phyloP scores from a whole-genome alignment of 2,797 vertebrate species.

The Labeo calbasu region DNA sequence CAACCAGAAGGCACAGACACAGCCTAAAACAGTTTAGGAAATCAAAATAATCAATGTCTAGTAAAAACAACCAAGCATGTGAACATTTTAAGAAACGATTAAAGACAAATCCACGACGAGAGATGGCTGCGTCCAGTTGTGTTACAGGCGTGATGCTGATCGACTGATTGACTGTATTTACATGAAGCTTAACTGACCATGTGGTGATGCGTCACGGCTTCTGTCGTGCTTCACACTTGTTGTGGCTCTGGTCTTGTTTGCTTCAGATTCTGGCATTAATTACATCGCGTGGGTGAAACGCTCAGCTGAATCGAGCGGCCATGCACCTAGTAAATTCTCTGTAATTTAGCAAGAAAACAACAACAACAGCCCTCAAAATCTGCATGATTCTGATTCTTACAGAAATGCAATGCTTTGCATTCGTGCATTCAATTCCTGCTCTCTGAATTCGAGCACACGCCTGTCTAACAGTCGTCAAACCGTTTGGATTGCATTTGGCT shows the following conservation, averaged over 20 bases:
- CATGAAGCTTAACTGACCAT: constrained; percentile 76
- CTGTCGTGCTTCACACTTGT: constrained; percentile 77
- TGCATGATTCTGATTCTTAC: neutral
- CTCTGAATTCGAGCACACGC: constrained; percentile 3
- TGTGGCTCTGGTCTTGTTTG: constrained; percentile 69
- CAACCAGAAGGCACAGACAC: neutral
- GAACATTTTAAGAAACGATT: neutral
- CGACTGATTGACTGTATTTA: constrained; percentile 68
- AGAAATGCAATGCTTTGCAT: neutral
- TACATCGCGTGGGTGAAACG: constrained; percentile 76
- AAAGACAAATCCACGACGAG: constrained; percentile 9
- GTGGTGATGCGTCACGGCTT: constrained; percentile 84
- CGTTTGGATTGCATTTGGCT: constrained; percentile 3
- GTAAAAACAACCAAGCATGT: neutral
- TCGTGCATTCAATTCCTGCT: neutral
- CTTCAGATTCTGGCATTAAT: constrained; percentile 80
- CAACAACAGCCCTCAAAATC: constrained; percentile 24
- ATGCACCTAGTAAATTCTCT: constrained; percentile 49
- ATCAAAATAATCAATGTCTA: neutral
- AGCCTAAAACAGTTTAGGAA: neutral
- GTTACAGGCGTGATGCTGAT: constrained; percentile 30
- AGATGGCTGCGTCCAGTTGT: constrained; percentile 25
- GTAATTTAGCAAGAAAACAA: constrained; percentile 38
- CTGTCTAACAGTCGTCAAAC: constrained; percentile 35
- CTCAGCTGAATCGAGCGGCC: constrained; percentile 43